Evolutionary conservation across 2,113 vertebrate species (phyloP), one percentile per base, ranked within the genome.

Genomic region (Scomber colias): DNA sequence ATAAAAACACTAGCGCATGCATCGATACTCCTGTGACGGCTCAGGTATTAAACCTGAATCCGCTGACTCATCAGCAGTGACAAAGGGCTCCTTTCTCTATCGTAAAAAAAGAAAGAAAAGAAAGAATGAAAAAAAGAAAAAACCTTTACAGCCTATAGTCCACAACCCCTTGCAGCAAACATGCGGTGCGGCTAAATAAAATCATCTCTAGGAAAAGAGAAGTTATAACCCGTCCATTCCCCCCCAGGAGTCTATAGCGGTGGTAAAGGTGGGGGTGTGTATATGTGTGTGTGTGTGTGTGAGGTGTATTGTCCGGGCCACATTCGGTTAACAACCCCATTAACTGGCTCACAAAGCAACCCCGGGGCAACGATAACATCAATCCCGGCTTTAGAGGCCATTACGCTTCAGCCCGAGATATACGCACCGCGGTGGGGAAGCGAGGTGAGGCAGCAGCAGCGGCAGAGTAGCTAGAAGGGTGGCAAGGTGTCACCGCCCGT

Each of bases 241-340:
- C 59, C 31, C 59, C 21, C 31, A 66, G 64, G 73, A 75, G 82
- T 82, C 27, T 64, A 64, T 71, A 60, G 77, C 49, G 17, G 27
- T 14, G 56, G 71, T 78, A 61, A 44, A 40, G 35, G 6, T 8
- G 54, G 74, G 56, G 2, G 24, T 45, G 16, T 72, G 75, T 75
- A 53, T 81, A 40, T 68, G 16, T 73, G 79, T 75, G 78, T 68
- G 84, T 68, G 16, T 73, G 79, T 75, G 78, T 68, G 84, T 54
- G 75, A 79, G 66, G 77, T 80, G 87, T 56, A 87, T 90, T 91
- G 90, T 93, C 65, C 44, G 51, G 81, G 76, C 84, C 84, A 83
- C 84, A 84, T 91, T 85, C 84, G 74, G 83, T 92, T 92, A 92
- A 92, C 87, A 90, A 90, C 90, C 83, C 89, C 82, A 92, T 92